phyloP scores from a whole-genome alignment of 2,797 vertebrate genomes.

The Limnodromus scolopaceus region DNA sequence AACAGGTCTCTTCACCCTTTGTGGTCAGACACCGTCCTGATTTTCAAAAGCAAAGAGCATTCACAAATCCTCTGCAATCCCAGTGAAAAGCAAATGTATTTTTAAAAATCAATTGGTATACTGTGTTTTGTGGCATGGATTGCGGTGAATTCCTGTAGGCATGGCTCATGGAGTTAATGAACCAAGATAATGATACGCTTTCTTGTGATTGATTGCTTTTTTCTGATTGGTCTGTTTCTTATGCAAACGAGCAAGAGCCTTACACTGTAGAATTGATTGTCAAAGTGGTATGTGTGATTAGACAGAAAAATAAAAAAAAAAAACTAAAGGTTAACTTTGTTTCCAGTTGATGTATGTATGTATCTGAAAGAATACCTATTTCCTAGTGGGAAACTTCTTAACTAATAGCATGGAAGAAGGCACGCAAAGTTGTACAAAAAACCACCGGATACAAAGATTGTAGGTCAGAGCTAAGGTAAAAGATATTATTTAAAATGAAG shows the following conservation, averaged over 20 bases:
- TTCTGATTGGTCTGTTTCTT: not conserved
- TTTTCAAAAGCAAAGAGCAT: not conserved
- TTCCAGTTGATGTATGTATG: not conserved
- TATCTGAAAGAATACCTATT: not conserved
- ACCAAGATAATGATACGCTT: not conserved
- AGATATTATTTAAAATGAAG: not conserved
- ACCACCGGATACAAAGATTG: not conserved
- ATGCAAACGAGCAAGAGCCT: not conserved
- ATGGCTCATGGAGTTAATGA: not conserved
- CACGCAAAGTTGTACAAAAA: not conserved
- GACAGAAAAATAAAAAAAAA: not conserved
- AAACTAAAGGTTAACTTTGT: not conserved
- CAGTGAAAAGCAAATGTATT: not conserved
- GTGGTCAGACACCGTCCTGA: not conserved
- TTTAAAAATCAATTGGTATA: not conserved
- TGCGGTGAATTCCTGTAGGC: not conserved
- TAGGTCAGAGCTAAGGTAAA: not conserved
- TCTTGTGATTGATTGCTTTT: not conserved
- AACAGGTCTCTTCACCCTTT: not conserved
- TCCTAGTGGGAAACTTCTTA: not conserved
- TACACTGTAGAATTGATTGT: not conserved
- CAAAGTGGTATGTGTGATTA: not conserved
- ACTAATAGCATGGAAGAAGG: not conserved
- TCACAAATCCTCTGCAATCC: not conserved
- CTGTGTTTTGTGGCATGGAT: not conserved